A percentile compares a stretch with the other conserved stretches of the same genome.
These are phyloP conservation scores for Hirudinaria manillensis DNA, from an alignment of 2,888 invertebrate species.

Conservation along the genomic window DNA sequence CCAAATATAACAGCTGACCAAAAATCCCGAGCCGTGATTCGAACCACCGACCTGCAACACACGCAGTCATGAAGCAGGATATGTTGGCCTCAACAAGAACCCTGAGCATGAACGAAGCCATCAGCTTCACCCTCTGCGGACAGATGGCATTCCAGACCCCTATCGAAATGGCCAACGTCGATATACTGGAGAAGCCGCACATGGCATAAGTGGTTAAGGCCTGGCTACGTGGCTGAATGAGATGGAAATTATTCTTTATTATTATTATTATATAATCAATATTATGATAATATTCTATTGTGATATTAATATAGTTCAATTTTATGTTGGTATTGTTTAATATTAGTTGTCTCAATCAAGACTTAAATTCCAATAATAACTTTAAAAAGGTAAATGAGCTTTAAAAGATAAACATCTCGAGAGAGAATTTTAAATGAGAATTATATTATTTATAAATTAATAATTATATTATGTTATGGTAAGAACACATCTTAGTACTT, in stretches of 20 bases:
- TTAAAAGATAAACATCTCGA: too few relatives aligned
- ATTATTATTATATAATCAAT: too few relatives aligned
- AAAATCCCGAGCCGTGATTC: too few relatives aligned
- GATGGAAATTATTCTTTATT: not conserved
- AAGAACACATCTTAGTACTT: too few relatives aligned
- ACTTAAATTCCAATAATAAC: not conserved
- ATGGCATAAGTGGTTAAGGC: slow-evolving; percentile 41
- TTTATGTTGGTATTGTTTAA: not conserved
- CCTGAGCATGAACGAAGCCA: slow-evolving; percentile 38
- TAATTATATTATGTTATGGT: too few relatives aligned
- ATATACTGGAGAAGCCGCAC: slow-evolving; percentile 41
- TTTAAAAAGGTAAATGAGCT: too few relatives aligned
- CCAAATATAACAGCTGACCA: too few relatives aligned
- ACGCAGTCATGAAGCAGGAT: slow-evolving; percentile 42
- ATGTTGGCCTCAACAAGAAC: slow-evolving; percentile 41
- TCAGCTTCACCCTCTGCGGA: slow-evolving; percentile 37
- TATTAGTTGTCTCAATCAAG: not conserved
- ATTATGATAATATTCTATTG: not conserved
- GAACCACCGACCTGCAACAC: slow-evolving; percentile 38
- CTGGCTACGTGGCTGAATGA: slow-evolving; percentile 35
- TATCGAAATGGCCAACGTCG: slow-evolving; percentile 41
- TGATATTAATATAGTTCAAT: slow-evolving; percentile 6
- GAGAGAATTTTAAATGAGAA: too few relatives aligned
- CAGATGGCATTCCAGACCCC: slow-evolving; percentile 40
- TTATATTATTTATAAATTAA: too few relatives aligned